Evolutionary conservation across 2,113 vertebrate species (phyloP).

Genomic region (Phyllostomus hastatus): DNA sequence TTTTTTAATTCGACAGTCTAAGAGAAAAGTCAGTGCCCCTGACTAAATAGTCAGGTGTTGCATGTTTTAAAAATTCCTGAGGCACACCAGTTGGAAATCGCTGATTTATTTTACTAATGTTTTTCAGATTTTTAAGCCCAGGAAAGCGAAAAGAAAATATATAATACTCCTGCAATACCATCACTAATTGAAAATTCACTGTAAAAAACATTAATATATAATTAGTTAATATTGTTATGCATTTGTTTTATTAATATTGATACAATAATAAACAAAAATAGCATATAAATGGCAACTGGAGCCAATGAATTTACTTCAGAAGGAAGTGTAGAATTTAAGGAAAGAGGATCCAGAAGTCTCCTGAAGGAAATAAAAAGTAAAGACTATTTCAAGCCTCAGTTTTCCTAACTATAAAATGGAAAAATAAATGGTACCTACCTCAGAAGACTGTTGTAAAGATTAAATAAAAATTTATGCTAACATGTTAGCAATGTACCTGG

Average conservation of each 20-base stretch:
- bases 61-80: not conserved
- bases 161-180: not conserved
- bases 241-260: not conserved
- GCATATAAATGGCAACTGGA: not conserved
- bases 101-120: not conserved
- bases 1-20: not conserved
- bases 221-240: not conserved
- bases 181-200: not conserved
- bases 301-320: not conserved
- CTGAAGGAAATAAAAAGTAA: not conserved
- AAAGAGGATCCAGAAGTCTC: not conserved
- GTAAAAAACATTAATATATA: not conserved
- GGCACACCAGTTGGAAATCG: not conserved
- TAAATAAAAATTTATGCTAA: not conserved
- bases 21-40: not conserved
- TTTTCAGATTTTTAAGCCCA: slow-evolving; percentile 19
- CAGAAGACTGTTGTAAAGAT: not conserved
- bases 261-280: not conserved
- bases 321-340: not conserved
- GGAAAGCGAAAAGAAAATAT: not conserved
- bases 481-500: not conserved
- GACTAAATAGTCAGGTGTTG: not conserved
- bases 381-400: not conserved
- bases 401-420: not conserved
- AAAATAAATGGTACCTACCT: not conserved